Percentiles rank a stretch among this genome's conserved stretches.
Evolutionary conservation across 1,140 invertebrate species (phyloP).

Genomic region (Trichoplusia ni): DNA sequence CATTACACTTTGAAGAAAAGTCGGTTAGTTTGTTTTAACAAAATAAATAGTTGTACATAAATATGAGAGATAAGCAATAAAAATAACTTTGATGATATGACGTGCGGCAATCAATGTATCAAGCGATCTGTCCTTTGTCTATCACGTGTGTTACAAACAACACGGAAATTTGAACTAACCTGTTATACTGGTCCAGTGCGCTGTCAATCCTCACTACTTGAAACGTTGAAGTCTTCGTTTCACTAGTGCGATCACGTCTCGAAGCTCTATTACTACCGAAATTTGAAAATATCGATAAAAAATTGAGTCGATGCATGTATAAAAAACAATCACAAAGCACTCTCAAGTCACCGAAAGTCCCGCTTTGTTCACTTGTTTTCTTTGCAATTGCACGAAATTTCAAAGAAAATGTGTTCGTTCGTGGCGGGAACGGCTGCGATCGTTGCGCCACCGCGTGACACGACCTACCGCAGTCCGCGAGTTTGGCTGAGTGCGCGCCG

Average conservation of each 20-base stretch:
- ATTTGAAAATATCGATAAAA: slow-evolving; percentile 45
- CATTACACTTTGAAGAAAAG: neutral
- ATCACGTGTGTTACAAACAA: slow-evolving; percentile 3
- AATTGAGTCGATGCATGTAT: slow-evolving; percentile 44
- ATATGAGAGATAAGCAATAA: neutral
- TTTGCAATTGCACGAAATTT: slow-evolving; percentile 78
- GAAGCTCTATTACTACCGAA: slow-evolving; percentile 45
- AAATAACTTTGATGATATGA: neutral
- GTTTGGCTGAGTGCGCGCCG: slow-evolving; percentile 61
- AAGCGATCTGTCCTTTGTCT: slow-evolving; percentile 9
- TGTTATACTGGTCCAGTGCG: slow-evolving; percentile 49
- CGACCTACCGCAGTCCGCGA: slow-evolving; percentile 74
- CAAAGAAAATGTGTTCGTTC: slow-evolving; percentile 73
- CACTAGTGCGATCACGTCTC: slow-evolving; percentile 68
- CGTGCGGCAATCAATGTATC: slow-evolving; percentile 10
- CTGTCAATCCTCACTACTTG: slow-evolving; percentile 71
- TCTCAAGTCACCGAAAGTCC: slow-evolving; percentile 64
- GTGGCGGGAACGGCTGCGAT: slow-evolving; percentile 67
- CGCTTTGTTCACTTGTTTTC: slow-evolving; percentile 73
- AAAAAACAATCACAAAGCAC: slow-evolving; percentile 66
- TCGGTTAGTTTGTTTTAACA: slow-evolving; percentile 1
- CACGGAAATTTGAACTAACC: slow-evolving; percentile 51
- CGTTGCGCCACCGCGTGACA: slow-evolving; percentile 67
- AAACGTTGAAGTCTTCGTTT: slow-evolving; percentile 60
- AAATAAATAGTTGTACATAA: neutral